These are phyloP conservation scores for Sapayoa aenigma DNA, from an alignment of 2,113 vertebrate genomes.

Conservation along the genomic window DNA sequence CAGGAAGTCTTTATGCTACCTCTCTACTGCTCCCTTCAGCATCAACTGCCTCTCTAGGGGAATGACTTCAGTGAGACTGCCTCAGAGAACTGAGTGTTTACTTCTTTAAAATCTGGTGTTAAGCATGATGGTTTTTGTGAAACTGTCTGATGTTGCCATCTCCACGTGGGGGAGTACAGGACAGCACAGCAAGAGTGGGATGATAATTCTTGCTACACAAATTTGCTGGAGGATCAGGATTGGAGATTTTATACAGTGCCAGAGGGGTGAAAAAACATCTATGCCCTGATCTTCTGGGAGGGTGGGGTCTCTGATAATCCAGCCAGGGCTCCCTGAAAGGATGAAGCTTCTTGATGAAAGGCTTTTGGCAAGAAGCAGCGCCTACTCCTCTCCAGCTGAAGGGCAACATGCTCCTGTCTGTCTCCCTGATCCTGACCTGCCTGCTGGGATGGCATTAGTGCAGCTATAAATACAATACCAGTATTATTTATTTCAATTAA, in stretches of 20 bases:
- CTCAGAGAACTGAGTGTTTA: not conserved
- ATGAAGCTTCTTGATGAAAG: not conserved
- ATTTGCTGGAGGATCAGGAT: not conserved
- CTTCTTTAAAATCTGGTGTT: not conserved
- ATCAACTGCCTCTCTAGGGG: not conserved
- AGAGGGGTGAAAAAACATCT: not conserved
- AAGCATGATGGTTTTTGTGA: not conserved
- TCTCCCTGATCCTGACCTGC: not conserved
- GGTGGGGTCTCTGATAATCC: not conserved
- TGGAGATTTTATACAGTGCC: not conserved
- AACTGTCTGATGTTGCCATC: not conserved
- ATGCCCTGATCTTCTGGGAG: not conserved
- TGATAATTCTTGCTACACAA: not conserved
- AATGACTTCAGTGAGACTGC: not conserved
- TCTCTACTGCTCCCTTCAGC: not conserved
- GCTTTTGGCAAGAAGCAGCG: not conserved
- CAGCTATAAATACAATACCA: not conserved
- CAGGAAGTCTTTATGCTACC: not conserved
- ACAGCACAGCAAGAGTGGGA: not conserved
- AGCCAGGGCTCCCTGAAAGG: not conserved
- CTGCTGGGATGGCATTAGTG: not conserved
- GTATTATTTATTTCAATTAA: not conserved
- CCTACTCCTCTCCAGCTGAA: not conserved
- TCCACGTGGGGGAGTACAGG: rapidly evolving
- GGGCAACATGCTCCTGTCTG: not conserved